A percentile compares a stretch with the other conserved stretches of the same genome.
Conservation (phyloP, 2,113 vertebrate genomes). For the Chloebia gouldiae region DNA sequence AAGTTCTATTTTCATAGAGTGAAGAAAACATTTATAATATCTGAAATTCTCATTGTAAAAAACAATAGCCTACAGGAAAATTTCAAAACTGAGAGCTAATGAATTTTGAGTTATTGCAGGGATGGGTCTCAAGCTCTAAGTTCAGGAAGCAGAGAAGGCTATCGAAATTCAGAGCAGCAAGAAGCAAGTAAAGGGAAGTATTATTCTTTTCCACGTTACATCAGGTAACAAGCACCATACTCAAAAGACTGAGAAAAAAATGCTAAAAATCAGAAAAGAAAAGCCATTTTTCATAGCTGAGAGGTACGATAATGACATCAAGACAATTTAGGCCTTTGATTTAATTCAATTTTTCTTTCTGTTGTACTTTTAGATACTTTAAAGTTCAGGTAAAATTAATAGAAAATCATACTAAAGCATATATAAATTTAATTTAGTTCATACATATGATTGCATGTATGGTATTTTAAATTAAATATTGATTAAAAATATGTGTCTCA, state of each 20-base stretch:
- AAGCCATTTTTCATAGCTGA: background rate
- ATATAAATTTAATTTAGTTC: background rate
- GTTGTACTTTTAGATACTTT: background rate
- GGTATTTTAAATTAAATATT: background rate
- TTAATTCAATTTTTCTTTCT: background rate
- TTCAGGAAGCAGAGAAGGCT: background rate
- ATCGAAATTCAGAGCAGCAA: background rate
- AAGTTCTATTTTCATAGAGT: background rate
- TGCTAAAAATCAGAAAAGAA: background rate
- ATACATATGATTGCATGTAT: background rate
- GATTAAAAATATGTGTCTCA: background rate
- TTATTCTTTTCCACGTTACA: background rate
- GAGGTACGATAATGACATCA: background rate
- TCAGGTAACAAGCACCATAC: background rate
- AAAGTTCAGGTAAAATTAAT: background rate
- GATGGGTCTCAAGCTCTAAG: background rate
- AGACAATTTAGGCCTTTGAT: background rate
- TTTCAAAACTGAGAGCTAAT: background rate
- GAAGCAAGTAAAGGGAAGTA: background rate
- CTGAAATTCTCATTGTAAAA: background rate
- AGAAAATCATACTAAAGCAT: background rate
- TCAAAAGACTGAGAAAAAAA: background rate
- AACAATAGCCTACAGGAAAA: background rate
- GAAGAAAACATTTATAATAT: background rate
- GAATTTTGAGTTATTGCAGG: background rate